Percentiles rank a stretch among this genome's conserved stretches.
Conservation (phyloP, 2,888 invertebrate genomes). For the Physocephala rufipes region DNA sequence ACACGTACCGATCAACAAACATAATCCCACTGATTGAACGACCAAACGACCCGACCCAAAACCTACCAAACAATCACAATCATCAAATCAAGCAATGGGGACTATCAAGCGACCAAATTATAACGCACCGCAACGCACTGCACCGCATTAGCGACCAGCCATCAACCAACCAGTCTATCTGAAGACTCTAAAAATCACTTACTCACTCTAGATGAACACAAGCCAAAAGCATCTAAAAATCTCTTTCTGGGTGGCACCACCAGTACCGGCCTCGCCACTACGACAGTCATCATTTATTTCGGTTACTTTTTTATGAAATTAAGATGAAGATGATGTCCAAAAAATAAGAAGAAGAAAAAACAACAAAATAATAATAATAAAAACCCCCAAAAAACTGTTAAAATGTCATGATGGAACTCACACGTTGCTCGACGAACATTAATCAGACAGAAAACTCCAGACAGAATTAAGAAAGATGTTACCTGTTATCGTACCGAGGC, state of each 20-base stretch:
- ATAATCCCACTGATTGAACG: background rate
- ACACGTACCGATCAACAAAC: conserved; percentile 22
- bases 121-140: no score
- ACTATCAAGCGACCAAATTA: no score
- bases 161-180: conserved; percentile 33
- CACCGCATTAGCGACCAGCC: conserved; percentile 29
- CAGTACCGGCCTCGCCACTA: conserved; percentile 23
- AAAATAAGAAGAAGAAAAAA: background rate
- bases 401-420: conserved; percentile 54
- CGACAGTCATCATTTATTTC: conserved; percentile 29
- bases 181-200: conserved; percentile 24
- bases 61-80: conserved; percentile 41
- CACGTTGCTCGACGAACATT: conserved; percentile 55
- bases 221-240: conserved; percentile 29
- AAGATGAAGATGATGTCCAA: conserved; percentile 8
- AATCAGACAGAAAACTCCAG: conserved; percentile 47
- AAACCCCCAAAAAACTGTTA: conserved; percentile 39
- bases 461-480: background rate
- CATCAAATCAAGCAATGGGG: no score
- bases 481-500: no score
- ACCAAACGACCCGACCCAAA: conserved; percentile 27
- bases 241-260: conserved; percentile 33
- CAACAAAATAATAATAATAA: background rate
- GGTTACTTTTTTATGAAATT: conserved; percentile 7
- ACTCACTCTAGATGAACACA: conserved; percentile 32